Evolutionary conservation across 2,113 vertebrate genomes (phyloP).

Genomic region (Oncorhynchus kisutch): DNA sequence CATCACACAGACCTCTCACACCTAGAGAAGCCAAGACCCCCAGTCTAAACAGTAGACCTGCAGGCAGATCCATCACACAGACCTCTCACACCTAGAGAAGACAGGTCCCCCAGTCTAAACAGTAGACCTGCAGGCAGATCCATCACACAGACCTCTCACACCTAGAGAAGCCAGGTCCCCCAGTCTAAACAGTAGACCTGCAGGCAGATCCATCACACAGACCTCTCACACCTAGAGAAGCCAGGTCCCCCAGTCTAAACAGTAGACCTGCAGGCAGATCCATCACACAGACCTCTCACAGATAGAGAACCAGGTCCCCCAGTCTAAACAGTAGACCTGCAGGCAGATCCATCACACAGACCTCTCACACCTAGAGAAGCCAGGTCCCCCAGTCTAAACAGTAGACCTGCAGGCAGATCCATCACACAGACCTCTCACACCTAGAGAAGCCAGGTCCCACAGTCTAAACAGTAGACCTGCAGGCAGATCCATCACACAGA

Average conservation of each 20-base stretch:
- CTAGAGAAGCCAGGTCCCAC: background rate
- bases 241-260: no score
- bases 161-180: no score
- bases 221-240: no score
- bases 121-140: conserved; percentile 44
- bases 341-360: conserved; percentile 43
- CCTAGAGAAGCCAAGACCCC: background rate
- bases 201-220: no score
- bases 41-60: conserved; percentile 47
- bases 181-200: no score
- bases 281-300: conserved; percentile 16
- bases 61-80: conserved; percentile 41
- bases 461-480: conserved; percentile 48
- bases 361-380: conserved; percentile 6
- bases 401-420: conserved; percentile 43
- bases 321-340: conserved; percentile 47
- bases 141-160: conserved; percentile 27
- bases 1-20: conserved; percentile 31
- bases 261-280: no score
- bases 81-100: conserved; percentile 1
- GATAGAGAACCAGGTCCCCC: background rate
- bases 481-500: conserved; percentile 41
- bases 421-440: conserved; percentile 45
- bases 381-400: conserved; percentile 29
- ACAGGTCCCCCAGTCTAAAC: conserved; percentile 27